Evolutionary conservation across 2,113 vertebrate species (phyloP), one percentile per base, ranked within the genome.

Genomic region (Pundamilia nyererei): DNA sequence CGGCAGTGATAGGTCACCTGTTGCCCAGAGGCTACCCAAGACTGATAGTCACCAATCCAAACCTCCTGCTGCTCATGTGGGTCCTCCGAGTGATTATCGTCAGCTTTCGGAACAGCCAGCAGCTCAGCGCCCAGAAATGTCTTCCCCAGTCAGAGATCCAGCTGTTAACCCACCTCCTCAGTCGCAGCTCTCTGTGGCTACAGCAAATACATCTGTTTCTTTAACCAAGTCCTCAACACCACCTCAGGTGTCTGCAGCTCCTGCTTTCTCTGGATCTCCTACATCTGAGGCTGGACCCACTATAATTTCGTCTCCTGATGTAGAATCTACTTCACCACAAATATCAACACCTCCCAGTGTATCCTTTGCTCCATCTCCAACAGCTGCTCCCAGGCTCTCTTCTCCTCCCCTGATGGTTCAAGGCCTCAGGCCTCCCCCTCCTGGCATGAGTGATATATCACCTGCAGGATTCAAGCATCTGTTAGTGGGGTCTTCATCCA

Each of bases 1-100:
- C 33, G 92, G 87, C 55, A 90, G 90, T 81, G 95, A 97, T 85
- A 93, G 89, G 51, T 19, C 86, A 49, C 68, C 93, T 38, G 72
- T 77, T 60, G 75, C 86, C 11, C 94, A 93, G 58, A 92, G 85
- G 72, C 81, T 90, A 12, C 83, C 91, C 21, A 93, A 92, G 82
- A 77, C 72, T 3, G 95, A 96, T 58, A 56, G 49, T 60, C 94
- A 92, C 81, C 86, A 88, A 40, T 35, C 93, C 70, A 91, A 94
- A 89, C 58, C 91, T 10, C 38, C 93, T 75, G 86, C 88, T 17
- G 83, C 84, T 47, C 86, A 87, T 6, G 40, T 77, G 13, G 92
- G 85, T 55, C 80, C 93, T 6, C n/a, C 81, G 2, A 88, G 87
- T 47, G 95, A 96, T 80, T 94, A 89, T 85, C 80, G 47, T 58